Percentiles rank a stretch among this genome's conserved stretches.
phyloP scores from a whole-genome alignment of 2,113 vertebrate genomes.

The Pachypanchax playfairii region DNA sequence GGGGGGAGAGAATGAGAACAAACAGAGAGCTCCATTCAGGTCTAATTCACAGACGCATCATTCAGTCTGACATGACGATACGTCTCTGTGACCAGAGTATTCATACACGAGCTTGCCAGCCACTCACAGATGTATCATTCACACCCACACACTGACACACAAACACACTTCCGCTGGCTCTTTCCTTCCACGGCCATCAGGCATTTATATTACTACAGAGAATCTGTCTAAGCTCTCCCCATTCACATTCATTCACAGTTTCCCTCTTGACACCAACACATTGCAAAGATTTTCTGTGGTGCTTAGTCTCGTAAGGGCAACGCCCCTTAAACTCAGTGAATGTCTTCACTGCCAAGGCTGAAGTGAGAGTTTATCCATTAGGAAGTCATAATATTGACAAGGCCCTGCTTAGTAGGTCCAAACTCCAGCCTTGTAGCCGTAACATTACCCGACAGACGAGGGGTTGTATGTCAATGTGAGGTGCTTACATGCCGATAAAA shows the following conservation, averaged over 20 bases:
- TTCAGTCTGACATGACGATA: conserved; percentile 73
- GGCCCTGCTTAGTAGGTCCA: conserved; percentile 55
- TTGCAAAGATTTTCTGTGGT: conserved; percentile 32
- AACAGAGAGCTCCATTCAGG: conserved; percentile 78
- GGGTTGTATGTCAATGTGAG: conserved; percentile 70
- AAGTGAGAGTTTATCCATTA: conserved; percentile 68
- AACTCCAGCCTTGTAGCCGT: conserved; percentile 60
- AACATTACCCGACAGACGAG: conserved; percentile 64
- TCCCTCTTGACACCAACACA: conserved; percentile 18
- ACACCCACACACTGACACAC: conserved; percentile 57
- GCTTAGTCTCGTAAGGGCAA: conserved; percentile 21
- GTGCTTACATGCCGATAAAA: conserved; percentile 69
- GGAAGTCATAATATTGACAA: conserved; percentile 73
- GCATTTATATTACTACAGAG: conserved; percentile 50
- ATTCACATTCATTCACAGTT: conserved; percentile 47
- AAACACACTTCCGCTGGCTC: conserved; percentile 56
- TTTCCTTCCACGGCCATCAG: conserved; percentile 29
- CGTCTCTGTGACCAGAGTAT: conserved; percentile 61
- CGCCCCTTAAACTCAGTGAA: conserved; percentile 48
- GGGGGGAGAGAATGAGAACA: conserved; percentile 57
- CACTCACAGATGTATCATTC: conserved; percentile 68
- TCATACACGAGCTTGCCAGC: conserved; percentile 58
- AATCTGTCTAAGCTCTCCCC: conserved; percentile 28
- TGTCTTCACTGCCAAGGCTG: conserved; percentile 48
- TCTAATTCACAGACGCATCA: conserved; percentile 73